These are phyloP conservation scores for Oscheius myriophilus DNA, from an alignment of 2,888 invertebrate species.

Conservation along the genomic window DNA sequence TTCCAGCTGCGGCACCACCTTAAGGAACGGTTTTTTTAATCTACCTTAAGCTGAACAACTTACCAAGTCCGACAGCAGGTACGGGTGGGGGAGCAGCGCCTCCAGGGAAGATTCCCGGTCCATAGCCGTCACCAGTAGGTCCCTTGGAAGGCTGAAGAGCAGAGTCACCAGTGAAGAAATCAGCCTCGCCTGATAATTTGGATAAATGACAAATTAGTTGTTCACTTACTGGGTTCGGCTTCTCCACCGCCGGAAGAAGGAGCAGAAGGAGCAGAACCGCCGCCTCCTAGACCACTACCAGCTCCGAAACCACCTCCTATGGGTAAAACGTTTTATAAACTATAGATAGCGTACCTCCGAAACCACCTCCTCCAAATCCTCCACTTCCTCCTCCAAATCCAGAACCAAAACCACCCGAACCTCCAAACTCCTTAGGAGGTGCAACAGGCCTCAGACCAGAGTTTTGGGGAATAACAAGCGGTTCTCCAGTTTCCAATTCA, in stretches of 20 bases:
- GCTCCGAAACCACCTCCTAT: constrained; percentile 29
- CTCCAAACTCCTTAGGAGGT: constrained; percentile 67
- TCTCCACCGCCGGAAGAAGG: neutral
- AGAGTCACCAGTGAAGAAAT: constrained; percentile 68
- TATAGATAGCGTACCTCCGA: constrained; percentile 7
- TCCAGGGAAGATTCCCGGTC: constrained; percentile 64
- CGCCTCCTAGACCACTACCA: constrained; percentile 1
- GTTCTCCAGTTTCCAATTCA: constrained; percentile 41
- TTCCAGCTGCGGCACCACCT: constrained; percentile 67
- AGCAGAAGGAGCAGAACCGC: neutral
- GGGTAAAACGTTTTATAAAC: constrained; percentile 1
- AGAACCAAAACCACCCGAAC: constrained; percentile 38
- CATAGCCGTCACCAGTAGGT: constrained; percentile 69
- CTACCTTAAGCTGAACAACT: neutral
- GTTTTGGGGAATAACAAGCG: constrained; percentile 64
- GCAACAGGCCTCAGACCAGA: constrained; percentile 67
- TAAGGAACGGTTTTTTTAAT: neutral
- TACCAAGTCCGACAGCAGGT: constrained; percentile 49
- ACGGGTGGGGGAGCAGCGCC: constrained; percentile 65
- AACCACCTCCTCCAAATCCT: constrained; percentile 38
- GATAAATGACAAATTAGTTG: too few relatives aligned
- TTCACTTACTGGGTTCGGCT: neutral
- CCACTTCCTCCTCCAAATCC: constrained; percentile 35
- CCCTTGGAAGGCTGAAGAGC: constrained; percentile 65
- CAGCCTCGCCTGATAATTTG: constrained; percentile 42